These are phyloP conservation scores for Lydus trimaculatus DNA, from an alignment of 2,888 invertebrate species.

Conservation along the genomic window DNA sequence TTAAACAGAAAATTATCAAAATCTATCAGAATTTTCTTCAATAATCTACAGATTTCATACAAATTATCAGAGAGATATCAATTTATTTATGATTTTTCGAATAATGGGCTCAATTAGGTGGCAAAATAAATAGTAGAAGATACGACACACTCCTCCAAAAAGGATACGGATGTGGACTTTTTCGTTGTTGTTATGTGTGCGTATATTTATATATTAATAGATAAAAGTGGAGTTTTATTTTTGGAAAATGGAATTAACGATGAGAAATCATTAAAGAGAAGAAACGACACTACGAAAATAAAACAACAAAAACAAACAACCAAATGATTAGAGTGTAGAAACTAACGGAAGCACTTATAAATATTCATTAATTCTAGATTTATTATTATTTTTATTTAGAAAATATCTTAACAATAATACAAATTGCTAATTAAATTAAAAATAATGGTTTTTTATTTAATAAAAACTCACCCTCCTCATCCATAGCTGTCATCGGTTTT, in stretches of 20 bases:
- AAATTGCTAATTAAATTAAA: no score
- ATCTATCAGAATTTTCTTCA: no score
- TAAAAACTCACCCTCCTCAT: constrained; percentile 54
- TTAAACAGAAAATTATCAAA: no score
- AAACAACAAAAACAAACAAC: no score
- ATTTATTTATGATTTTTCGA: no score
- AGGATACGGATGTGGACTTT: constrained; percentile 1
- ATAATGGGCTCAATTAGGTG: no score
- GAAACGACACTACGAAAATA: neutral
- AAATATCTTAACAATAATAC: neutral
- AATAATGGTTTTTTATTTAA: neutral
- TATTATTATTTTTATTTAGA: no score
- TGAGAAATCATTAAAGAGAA: neutral
- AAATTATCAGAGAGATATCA: no score
- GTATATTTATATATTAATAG: neutral
- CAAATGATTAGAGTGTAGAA: neutral
- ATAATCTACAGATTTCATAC: no score
- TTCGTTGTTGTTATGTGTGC: neutral
- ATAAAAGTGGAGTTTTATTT: neutral
- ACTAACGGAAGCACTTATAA: no score
- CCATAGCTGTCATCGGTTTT: constrained; percentile 54
- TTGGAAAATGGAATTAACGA: neutral
- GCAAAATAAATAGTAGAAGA: neutral
- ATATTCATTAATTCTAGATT: no score
- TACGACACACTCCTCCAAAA: neutral